Conservation (phyloP, 2,888 invertebrate genomes). For the Polietes domitor region DNA sequence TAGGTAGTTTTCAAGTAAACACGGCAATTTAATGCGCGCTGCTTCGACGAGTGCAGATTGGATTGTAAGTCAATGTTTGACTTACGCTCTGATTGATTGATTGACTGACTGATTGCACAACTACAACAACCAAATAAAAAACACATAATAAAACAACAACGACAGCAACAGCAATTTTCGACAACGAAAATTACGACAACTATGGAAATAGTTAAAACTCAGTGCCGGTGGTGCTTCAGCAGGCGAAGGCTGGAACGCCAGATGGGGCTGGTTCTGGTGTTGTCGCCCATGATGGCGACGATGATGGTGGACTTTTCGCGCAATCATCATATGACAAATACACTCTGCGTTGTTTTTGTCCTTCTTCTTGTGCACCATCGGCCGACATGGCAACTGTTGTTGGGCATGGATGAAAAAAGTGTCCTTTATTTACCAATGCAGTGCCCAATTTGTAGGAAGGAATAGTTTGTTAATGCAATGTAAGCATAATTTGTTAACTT, state of each 20-base stretch:
- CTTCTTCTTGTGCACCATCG: not conserved
- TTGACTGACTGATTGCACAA: conserved; percentile 77
- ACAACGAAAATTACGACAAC: conserved; percentile 40
- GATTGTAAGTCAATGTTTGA: conserved; percentile 80
- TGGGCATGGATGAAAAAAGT: not conserved
- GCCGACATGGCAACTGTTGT: not conserved
- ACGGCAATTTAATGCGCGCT: conserved; percentile 79
- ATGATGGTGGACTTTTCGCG: conserved; percentile 47
- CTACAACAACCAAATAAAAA: conserved; percentile 72
- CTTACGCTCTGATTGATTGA: conserved; percentile 78
- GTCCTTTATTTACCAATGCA: conserved; percentile 52
- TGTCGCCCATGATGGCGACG: not conserved
- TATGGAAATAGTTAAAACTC: conserved; percentile 46
- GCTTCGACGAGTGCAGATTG: conserved; percentile 68
- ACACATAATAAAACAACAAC: conserved; percentile 50
- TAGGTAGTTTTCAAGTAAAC: conserved; percentile 74
- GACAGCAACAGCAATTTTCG: conserved; percentile 22
- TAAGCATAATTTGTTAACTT: conserved; percentile 72
- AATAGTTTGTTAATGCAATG: conserved; percentile 69
- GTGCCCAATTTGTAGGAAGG: conserved; percentile 49
- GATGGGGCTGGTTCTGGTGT: not conserved
- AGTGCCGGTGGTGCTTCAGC: not conserved
- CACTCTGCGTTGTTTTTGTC: conserved; percentile 35
- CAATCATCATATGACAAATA: conserved; percentile 59
- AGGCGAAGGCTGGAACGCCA: not conserved